phyloP scores from a whole-genome alignment of 2,113 vertebrate genomes.

The Diphyllodes magnificus region DNA sequence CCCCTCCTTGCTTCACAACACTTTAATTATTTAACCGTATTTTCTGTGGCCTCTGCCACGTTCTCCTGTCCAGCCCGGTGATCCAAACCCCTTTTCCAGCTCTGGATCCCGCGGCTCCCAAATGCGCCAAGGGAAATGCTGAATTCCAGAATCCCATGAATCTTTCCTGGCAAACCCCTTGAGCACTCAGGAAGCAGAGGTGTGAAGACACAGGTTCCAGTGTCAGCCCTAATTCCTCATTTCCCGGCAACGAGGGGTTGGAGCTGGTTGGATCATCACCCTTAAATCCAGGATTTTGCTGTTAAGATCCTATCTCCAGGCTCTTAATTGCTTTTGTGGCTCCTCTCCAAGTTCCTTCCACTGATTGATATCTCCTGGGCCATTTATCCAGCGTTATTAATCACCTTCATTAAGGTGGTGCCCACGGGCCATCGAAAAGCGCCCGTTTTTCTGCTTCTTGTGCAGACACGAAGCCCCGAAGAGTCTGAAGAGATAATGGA shows the following conservation, averaged over 20 bases:
- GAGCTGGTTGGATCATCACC: not conserved
- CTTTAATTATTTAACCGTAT: not conserved
- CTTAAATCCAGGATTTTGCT: not conserved
- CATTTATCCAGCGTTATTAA: not conserved
- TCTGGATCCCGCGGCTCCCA: not conserved
- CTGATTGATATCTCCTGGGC: not conserved
- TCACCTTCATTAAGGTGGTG: not conserved
- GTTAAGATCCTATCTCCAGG: not conserved
- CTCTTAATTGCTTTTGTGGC: not conserved
- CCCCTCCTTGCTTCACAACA: not conserved
- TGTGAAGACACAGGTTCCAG: not conserved
- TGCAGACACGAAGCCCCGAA: not conserved
- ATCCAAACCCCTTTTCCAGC: not conserved
- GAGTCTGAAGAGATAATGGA: not conserved
- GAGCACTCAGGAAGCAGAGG: not conserved
- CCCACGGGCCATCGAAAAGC: not conserved
- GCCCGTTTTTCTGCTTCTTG: not conserved
- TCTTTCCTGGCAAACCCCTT: not conserved
- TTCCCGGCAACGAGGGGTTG: not conserved
- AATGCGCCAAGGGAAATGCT: accelerated
- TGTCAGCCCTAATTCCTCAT: not conserved
- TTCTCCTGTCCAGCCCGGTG: not conserved
- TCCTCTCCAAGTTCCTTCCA: not conserved
- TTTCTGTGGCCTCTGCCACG: accelerated
- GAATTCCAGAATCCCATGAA: not conserved